Evolutionary conservation across 1,140 invertebrate species (phyloP).

Genomic region (Coptotermes formosanus): DNA sequence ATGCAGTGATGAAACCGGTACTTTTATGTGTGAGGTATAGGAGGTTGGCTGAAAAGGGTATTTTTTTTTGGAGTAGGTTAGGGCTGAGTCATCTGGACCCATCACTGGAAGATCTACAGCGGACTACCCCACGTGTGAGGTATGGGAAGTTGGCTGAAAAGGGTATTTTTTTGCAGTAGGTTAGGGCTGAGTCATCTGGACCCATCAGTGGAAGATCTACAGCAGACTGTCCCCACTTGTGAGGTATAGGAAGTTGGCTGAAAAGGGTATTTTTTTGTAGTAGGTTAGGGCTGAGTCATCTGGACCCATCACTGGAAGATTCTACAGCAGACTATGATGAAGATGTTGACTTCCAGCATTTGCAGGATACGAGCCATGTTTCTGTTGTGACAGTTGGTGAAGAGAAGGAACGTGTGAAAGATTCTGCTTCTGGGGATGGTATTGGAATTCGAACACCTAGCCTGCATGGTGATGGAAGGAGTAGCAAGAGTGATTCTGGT

Average conservation of each 20-base stretch:
- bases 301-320: conserved; percentile 36
- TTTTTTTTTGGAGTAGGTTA: too few relatives aligned
- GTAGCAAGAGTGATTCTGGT: conserved; percentile 43
- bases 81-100: too few relatives aligned
- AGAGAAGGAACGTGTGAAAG: conserved; percentile 68
- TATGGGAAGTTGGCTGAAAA: too few relatives aligned
- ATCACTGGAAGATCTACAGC: conserved; percentile 40
- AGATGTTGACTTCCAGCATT: conserved; percentile 37
- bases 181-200: too few relatives aligned
- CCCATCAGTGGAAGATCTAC: conserved; percentile 39
- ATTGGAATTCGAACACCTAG: conserved; percentile 38
- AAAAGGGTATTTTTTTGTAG: not conserved
- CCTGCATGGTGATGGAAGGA: conserved; percentile 45
- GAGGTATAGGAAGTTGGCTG: too few relatives aligned
- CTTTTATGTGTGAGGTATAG: too few relatives aligned
- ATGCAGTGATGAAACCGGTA: too few relatives aligned
- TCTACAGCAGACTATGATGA: conserved; percentile 43
- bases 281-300: not conserved
- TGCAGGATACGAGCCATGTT: conserved; percentile 76
- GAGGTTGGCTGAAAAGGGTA: too few relatives aligned
- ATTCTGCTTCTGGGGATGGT: conserved; percentile 52
- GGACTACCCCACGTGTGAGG: conserved; percentile 36
- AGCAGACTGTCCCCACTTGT: conserved; percentile 38
- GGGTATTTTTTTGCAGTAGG: too few relatives aligned
- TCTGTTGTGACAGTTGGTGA: conserved; percentile 87